Evolutionary conservation across 1,140 invertebrate genomes (phyloP).

Genomic region (Trialeurodes vaporariorum): DNA sequence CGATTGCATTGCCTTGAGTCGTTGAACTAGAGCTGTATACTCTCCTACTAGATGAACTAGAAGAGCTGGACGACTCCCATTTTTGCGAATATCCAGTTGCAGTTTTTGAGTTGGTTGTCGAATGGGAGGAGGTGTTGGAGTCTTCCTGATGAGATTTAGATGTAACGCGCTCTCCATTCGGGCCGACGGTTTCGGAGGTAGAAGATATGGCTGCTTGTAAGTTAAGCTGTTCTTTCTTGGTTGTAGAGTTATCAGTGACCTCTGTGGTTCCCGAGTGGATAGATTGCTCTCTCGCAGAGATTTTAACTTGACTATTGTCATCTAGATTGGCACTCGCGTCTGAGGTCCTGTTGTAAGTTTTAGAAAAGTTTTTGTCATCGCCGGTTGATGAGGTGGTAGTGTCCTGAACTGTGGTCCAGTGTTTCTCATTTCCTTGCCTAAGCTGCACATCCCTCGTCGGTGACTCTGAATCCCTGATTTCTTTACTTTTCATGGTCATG

Average conservation of each 20-base stretch:
- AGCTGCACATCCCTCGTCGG: slow-evolving; percentile 47
- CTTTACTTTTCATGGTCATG: slow-evolving; percentile 59
- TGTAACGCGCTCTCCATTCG: neutral
- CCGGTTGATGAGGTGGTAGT: slow-evolving; percentile 13
- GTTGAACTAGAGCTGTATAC: slow-evolving; percentile 7
- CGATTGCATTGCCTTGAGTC: neutral
- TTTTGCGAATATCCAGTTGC: slow-evolving; percentile 13
- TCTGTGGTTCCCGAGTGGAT: neutral
- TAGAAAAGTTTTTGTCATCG: slow-evolving; percentile 11
- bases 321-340: neutral
- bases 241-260: slow-evolving; percentile 3
- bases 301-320: slow-evolving; percentile 9
- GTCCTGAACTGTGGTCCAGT: slow-evolving; percentile 24
- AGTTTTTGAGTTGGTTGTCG: slow-evolving; percentile 9
- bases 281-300: slow-evolving; percentile 5
- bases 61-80: slow-evolving; percentile 16
- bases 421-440: slow-evolving; percentile 16
- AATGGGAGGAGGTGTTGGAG: slow-evolving; percentile 11
- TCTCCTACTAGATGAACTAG: slow-evolving; percentile 16
- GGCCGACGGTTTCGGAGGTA: neutral
- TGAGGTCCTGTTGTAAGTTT: slow-evolving; percentile 22
- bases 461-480: slow-evolving; percentile 59
- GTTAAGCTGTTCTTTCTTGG: slow-evolving; percentile 3
- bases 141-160: slow-evolving; percentile 10
- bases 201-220: slow-evolving; percentile 11